Base-by-base conservation (phyloP, 2,113 vertebrate species). In the Phalacrocorax carbo region DNA sequence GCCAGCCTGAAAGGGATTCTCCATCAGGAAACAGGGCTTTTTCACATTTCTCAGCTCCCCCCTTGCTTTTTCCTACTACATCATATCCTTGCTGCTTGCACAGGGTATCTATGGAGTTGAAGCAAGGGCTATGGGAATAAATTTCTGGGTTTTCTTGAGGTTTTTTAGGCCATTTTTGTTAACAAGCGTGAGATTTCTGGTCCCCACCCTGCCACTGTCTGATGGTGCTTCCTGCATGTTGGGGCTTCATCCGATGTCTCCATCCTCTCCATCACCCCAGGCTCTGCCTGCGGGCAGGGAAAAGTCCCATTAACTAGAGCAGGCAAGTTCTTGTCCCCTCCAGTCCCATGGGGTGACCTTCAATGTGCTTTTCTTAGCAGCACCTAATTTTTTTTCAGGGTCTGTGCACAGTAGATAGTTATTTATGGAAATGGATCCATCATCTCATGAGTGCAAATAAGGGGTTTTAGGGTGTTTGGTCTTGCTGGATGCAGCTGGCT, bases 281-380 rank as follows among this genome's bases (percentile, higher is more conserved):
- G 94, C 96, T 97, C 89, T 97, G 96, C 94, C 48, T 65, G 97
- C 75, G 93, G 98, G 96, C 96, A 94, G 96, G 92, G 96, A 96
- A 97, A 81, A 97, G 94, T 86, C 93, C 80, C 92, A 66, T 97
- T 97, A 97, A 97, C 93, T 97, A 86, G 64, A 87, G 65, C 92
- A 96, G 94, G 58, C 84, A 6, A 48, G 34, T 55, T 27, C 13
- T 51, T 4, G 0, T 69, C 48, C 26, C 9, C 30, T 76, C 36
- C 7, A 3, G 14, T 71, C 54, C 81, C 23, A 1, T 17, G 42
- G 66, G 23, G 9, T 84, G 69, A 30, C 36, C n/a, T 69, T 71
- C 58, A 51, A 0, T 22, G 87, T 26, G 26, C 21, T 82, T 90
- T 84, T 84, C 34, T 21, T 40, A 66, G 58, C 16, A 44, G 15